Conservation (phyloP, 2,888 invertebrate species). For the Drosophila atroscutellata region DNA sequence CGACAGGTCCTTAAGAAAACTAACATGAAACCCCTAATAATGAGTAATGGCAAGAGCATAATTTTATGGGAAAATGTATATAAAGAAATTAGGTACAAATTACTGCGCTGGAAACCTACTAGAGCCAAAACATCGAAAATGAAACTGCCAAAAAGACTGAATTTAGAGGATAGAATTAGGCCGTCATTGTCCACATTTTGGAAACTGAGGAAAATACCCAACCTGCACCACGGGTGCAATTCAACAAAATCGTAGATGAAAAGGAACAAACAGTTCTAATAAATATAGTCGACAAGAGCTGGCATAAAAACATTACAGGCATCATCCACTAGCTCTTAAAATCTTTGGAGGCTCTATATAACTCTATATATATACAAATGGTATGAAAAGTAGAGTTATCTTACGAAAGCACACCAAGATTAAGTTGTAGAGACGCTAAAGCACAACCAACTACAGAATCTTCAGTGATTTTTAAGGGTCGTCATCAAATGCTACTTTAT, state of each 20-base stretch:
- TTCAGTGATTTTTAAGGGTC: neutral
- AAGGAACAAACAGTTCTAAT: neutral
- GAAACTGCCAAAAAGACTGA: neutral
- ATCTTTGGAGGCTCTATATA: neutral
- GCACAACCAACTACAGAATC: neutral
- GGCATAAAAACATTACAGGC: neutral
- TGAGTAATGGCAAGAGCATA: neutral
- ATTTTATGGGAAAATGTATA: neutral
- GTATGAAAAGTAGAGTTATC: neutral
- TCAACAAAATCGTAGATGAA: neutral
- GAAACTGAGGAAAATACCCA: neutral
- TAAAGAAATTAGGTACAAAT: neutral
- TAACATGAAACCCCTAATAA: neutral
- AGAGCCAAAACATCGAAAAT: neutral
- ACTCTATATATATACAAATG: neutral
- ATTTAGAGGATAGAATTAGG: neutral
- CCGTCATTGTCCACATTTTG: neutral
- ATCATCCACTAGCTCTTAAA: neutral
- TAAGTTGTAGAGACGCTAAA: neutral
- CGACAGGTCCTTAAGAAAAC: neutral
- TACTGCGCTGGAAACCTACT: neutral
- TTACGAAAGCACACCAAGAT: neutral
- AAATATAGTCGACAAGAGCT: neutral
- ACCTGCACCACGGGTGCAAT: neutral
- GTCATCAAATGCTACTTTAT: neutral